A percentile compares a stretch with the other conserved stretches of the same genome.
phyloP scores from a whole-genome alignment of 2,797 vertebrate species.

The Champsocephalus gunnari region DNA sequence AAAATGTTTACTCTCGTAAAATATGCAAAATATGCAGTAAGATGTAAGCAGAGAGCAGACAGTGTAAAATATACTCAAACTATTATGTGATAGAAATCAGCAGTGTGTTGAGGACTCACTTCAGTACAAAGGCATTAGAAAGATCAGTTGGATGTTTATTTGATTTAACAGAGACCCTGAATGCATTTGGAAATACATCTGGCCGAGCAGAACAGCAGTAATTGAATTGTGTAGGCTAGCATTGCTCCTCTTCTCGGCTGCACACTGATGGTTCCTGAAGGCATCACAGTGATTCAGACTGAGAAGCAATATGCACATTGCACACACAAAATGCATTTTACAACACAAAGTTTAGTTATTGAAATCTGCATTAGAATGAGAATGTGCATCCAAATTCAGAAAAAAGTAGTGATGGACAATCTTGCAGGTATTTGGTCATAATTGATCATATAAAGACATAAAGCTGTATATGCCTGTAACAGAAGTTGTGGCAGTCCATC shows the following conservation, averaged over 20 bases:
- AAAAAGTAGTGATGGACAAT: not conserved
- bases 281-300: conserved; percentile 19
- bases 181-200: conserved; percentile 52
- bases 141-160: conserved; percentile 30
- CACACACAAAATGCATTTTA: not conserved
- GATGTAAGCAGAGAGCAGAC: not conserved
- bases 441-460: no score
- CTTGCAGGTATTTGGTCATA: no score
- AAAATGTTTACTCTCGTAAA: not conserved
- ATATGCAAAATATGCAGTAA: not conserved
- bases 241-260: conserved; percentile 16
- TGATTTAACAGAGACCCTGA: conserved; percentile 39
- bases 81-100: conserved; percentile 12
- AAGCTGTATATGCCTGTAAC: no score
- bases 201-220: conserved; percentile 24
- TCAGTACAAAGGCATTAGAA: conserved; percentile 24
- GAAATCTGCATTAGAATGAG: not conserved
- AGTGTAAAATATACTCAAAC: conserved; percentile 17
- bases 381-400: not conserved
- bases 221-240: conserved; percentile 35
- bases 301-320: not conserved
- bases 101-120: conserved; percentile 11
- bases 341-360: not conserved
- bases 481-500: not conserved
- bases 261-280: conserved; percentile 39